Evolutionary conservation across 2,113 vertebrate genomes (phyloP), one percentile per base, ranked within the genome.

Genomic region (Myiozetetes cayanensis): DNA sequence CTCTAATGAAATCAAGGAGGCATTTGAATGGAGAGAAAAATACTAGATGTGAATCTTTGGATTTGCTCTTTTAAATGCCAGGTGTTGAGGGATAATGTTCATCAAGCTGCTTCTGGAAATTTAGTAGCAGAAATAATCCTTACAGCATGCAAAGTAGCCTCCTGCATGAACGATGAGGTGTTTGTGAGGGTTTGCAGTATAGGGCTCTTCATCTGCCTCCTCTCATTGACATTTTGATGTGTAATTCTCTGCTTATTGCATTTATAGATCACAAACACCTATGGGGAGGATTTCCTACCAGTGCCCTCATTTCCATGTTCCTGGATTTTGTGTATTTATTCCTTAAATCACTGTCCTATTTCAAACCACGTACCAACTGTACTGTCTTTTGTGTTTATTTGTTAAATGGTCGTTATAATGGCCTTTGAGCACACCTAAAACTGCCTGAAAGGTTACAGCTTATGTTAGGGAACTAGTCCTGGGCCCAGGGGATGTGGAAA

Each of bases 321-420:
- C 49, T 50, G 9, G 83, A 83, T 3, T 23, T 52, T 27, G 63
- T 59, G 39, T 12, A 5, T 67, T 63, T 75, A 25, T 52, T 28
- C 4, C 3, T 4, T 41, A 1, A 12, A 4, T 20, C 44, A 4
- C 14, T 52, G 3, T 14, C 19, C 0, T 0, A 6, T 85, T 84
- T 82, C 53, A 73, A 71, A 77, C 61, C 18, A 14, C 13, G 7
- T 12, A 12, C 24, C 3, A 22, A 2, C 23, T 23, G 19, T 20
- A 7, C 7, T 53, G 18, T 22, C 12, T 56, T 27, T 70, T n/a
- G 8, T 4, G 23, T 2, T 3, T 75, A 78, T 25, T 52, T 37
- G 33, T 37, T 58, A 23, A 33, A 2, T 81, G 33, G 6, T 21
- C 19, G 2, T 44, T 53, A 15, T 16, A 0, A 4, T 65, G 18